Conservation (phyloP, 2,113 vertebrate species). For the Hippocampus abdominalis region DNA sequence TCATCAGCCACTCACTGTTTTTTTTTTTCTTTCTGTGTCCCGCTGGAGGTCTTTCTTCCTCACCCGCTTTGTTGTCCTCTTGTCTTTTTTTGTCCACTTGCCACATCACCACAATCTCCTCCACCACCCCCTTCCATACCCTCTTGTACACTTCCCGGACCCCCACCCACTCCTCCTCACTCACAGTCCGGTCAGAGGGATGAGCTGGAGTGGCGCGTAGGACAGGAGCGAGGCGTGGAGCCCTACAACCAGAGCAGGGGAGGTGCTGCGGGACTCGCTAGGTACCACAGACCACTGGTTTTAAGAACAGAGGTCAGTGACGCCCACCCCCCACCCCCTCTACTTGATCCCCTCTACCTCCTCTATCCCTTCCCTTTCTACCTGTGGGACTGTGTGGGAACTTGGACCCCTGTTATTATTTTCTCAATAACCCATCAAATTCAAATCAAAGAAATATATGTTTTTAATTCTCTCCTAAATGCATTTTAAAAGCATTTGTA, state of each 20-base stretch:
- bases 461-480: too few species aligned
- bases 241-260: conserved; percentile 79
- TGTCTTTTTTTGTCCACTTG: conserved; percentile 74
- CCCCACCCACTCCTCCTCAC: conserved; percentile 43
- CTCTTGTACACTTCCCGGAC: neutral
- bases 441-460: neutral
- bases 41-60: conserved; percentile 33
- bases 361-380: conserved; percentile 35
- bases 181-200: conserved; percentile 96
- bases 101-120: conserved; percentile 44
- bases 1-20: conserved; percentile 66
- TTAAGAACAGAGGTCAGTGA: conserved; percentile 93
- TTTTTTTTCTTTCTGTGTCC: conserved; percentile 51
- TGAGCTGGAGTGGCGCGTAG: conserved; percentile 90
- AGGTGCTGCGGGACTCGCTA: conserved; percentile 81
- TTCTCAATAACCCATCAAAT: neutral
- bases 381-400: conserved; percentile 32
- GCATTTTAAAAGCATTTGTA: too few species aligned
- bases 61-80: conserved; percentile 76
- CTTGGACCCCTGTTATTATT: neutral
- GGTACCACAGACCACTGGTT: conserved; percentile 85
- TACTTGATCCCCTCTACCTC: conserved; percentile 39
- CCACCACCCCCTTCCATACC: conserved; percentile 16
- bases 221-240: conserved; percentile 83
- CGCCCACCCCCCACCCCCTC: conserved; percentile 52